Percentiles rank a stretch among this genome's conserved stretches.
phyloP scores from a whole-genome alignment of 2,888 invertebrate genomes.

The Hedya salicella region DNA sequence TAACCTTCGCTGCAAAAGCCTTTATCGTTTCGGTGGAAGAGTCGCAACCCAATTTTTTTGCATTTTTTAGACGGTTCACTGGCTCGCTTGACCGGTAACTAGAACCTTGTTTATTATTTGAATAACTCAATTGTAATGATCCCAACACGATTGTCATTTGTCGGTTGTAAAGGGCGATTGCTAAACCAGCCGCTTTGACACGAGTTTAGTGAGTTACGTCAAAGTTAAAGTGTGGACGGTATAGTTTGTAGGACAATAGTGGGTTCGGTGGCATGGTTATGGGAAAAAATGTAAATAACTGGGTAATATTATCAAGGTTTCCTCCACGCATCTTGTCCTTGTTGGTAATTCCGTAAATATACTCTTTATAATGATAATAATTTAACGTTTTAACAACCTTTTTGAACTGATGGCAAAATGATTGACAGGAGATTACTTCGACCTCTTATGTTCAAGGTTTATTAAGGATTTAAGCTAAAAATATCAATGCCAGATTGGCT shows the following conservation, averaged over 20 bases:
- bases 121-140: constrained; percentile 26
- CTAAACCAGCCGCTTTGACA: background rate
- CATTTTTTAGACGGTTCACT: constrained; percentile 28
- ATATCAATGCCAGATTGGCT: no score
- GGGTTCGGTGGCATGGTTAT: background rate
- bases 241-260: background rate
- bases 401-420: constrained; percentile 13
- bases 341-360: constrained; percentile 1
- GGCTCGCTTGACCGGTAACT: constrained; percentile 26
- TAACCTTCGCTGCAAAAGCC: background rate
- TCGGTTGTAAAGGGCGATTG: background rate
- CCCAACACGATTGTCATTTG: constrained; percentile 17
- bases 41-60: constrained; percentile 32
- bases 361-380: constrained; percentile 11
- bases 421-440: background rate
- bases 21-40: constrained; percentile 32
- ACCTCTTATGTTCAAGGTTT: background rate
- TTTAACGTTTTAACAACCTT: background rate
- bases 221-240: background rate
- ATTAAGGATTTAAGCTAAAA: no score
- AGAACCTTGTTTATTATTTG: constrained; percentile 30
- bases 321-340: constrained; percentile 21
- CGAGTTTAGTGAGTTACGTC: background rate
- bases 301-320: constrained; percentile 19
- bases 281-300: constrained; percentile 24